Base-by-base conservation (phyloP, 2,113 vertebrate genomes). In the Xiphorhynchus elegans region DNA sequence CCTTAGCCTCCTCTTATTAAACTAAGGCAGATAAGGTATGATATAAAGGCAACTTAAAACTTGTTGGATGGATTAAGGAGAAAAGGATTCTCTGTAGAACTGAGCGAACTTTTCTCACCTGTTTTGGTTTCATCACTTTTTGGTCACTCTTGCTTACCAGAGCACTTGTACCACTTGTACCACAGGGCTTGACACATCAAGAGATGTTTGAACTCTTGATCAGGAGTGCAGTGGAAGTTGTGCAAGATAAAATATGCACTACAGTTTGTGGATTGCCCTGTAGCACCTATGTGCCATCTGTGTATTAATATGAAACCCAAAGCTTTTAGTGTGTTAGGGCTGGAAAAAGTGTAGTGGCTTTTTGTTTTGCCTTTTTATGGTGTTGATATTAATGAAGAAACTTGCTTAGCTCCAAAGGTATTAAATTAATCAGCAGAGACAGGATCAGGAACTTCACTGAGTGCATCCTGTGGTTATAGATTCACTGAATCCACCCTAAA, bases 131-230 rank as follows among this genome's bases (percentile, higher is more conserved):
- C 35, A 33, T 39, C 15, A 3, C 15, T 59, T 80, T 46, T 69
- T 1, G 3, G 49, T 46, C 46, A 26, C 33, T 60, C 24, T 64
- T 64, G 50, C 42, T 66, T 58, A 24, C 6, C 46, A 52, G 31
- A 42, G 37, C 28, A 25, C n/a, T 70, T 1, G 0, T 19, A 9
- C 35, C 25, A 18, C 10, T 3, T 0, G 4, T 40, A n/a, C n/a
- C n/a, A n/a, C n/a, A n/a, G 52, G 42, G 25, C 13, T 35, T 33
- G 47, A 39, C 63, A 37, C 5, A 1, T 31, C 26, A 33, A 25
- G 2, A 46, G 50, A 58, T 7, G 46, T 4, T 6, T 13, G 56
- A 87, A 23, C 18, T 35, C 14, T 26, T 3, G 1, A 52, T 66
- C 24, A 62, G 4, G 31, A 63, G 20, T 31, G 55, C 42, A 44